These are phyloP conservation scores for Patiria pectinifera DNA, from an alignment of 53 echinoderm and acorn worm species.

Conservation along the genomic window DNA sequence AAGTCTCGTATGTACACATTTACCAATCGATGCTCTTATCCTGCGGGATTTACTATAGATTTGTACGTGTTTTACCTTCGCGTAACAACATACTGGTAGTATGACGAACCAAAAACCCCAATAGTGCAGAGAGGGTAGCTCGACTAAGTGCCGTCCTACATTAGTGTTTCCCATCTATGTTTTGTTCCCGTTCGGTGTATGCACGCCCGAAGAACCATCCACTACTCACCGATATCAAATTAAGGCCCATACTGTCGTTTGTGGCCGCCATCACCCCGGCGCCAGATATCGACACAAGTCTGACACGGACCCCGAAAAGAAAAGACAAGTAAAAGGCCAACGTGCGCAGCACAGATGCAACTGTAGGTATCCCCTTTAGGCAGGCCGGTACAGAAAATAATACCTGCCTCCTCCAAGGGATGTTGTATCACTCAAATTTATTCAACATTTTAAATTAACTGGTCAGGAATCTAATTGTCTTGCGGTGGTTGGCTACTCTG, in stretches of 20 bases:
- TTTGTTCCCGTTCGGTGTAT: not conserved
- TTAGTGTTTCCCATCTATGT: not conserved
- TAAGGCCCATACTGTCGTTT: not conserved
- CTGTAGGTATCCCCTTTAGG: not conserved
- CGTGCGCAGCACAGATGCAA: not conserved
- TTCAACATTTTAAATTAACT: constrained; percentile 36
- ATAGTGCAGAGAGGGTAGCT: not conserved
- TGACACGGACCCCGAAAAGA: not conserved
- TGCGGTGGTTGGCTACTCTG: not conserved
- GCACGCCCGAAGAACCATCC: not conserved
- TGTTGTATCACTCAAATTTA: constrained; percentile 25
- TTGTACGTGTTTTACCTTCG: not conserved
- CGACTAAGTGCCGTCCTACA: not conserved
- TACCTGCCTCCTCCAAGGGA: not conserved
- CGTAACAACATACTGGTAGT: not conserved
- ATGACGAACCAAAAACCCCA: not conserved
- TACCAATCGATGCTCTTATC: not conserved
- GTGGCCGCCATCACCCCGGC: not conserved
- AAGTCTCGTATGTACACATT: not conserved
- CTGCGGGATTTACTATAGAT: not conserved
- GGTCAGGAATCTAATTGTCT: not conserved
- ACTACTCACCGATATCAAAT: not conserved
- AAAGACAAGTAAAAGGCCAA: not conserved
- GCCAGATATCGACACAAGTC: constrained; percentile 3
- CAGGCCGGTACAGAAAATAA: too few relatives aligned